Evolutionary conservation across 2,888 invertebrate genomes (phyloP), one percentile per base, ranked within the genome.

Genomic region (Agrotis segetum): DNA sequence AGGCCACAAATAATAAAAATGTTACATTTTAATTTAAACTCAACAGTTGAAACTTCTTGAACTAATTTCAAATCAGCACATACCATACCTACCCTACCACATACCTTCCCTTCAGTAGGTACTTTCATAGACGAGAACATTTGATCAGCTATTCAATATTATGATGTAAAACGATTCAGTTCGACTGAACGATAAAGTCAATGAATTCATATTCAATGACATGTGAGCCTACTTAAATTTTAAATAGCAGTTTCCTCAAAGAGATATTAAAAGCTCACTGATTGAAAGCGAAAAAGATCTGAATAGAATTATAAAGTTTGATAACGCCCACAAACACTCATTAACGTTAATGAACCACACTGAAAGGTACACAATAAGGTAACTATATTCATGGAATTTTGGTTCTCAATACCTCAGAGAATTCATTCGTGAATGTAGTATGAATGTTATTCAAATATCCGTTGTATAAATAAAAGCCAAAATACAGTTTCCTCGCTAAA

Each of bases 131-230:
- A 50, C 49, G 60, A 50, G 53, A 63, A 29, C 50, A 67, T 44
- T 50, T 78, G 63, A 77, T 78, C 64, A 74, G 29, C 44, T 24
- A 74, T 68, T 77, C 61, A n/a, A n/a, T 61, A 68, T 65, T 77
- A 17, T 61, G 47, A 78, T 77, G 77, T 74, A 63, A 75, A 78
- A 70, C 63, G 55, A 70, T 66, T 70, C 77, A 59, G 49, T 44
- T 29, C 16, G 58, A 46, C 58, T 40, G 40, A 40, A 46, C 40
- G 19, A 9, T 29, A 52, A 21, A 16, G 44, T 59, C 50, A 29
- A 63, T 67, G 66, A 66, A 78, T 71, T 47, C 60, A 46, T 66
- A 63, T 74, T 44, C 53, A 62, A 66, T 63, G 44, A 34, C 65
- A 44, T 63, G 40, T 56, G 66, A 60, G 55, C 47, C 44, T 66